Evolutionary conservation across 2,113 vertebrate genomes (phyloP).

Genomic region (Antechinus flavipes): DNA sequence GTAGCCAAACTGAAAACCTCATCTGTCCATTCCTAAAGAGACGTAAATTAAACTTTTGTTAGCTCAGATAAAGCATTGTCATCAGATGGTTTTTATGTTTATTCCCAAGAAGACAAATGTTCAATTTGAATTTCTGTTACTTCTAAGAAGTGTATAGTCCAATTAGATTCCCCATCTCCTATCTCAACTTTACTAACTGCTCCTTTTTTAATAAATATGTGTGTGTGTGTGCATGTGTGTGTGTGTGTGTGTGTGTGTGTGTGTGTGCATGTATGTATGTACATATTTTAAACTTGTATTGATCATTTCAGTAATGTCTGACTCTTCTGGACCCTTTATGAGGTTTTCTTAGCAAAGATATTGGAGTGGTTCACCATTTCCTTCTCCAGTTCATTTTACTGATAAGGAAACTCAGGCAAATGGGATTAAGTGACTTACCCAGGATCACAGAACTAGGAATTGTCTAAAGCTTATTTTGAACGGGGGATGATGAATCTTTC

Average conservation of each 20-base stretch:
- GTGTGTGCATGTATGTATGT: not conserved
- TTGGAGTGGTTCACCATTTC: too few relatives aligned
- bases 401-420: too few relatives aligned
- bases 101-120: conserved; percentile 60
- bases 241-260: too few relatives aligned
- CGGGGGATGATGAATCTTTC: too few relatives aligned
- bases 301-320: too few relatives aligned
- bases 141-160: conserved; percentile 52
- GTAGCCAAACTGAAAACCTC: conserved; percentile 96
- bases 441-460: too few relatives aligned
- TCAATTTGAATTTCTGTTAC: not conserved
- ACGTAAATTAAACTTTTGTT: conserved; percentile 73
- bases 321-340: too few relatives aligned
- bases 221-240: too few relatives aligned
- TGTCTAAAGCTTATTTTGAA: too few relatives aligned
- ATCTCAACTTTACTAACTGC: not conserved
- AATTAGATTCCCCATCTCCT: conserved; percentile 28
- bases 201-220: conserved; percentile 32
- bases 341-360: too few relatives aligned
- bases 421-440: too few relatives aligned
- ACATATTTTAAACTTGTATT: not conserved
- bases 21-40: conserved; percentile 95
- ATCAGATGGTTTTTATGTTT: conserved; percentile 58
- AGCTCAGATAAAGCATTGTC: conserved; percentile 57
- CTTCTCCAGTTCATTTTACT: too few relatives aligned